Evolutionary conservation across 2,797 vertebrate species (phyloP).

Genomic region (Morus bassanus): DNA sequence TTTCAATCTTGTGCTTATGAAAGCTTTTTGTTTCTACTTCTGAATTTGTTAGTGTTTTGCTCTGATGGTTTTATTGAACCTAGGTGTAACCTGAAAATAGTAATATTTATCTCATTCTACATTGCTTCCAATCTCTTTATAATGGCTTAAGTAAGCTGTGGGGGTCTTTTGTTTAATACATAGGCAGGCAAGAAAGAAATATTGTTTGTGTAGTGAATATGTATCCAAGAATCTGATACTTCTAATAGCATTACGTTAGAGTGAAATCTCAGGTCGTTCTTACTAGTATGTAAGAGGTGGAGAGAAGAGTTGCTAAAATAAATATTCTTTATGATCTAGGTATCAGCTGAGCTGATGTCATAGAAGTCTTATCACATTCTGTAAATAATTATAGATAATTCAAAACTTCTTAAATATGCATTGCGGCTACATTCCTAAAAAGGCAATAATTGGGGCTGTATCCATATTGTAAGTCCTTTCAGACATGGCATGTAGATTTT

Average conservation of each 20-base stretch:
- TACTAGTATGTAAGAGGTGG: not conserved
- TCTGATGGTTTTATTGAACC: not conserved
- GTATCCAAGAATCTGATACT: not conserved
- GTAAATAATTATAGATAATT: not conserved
- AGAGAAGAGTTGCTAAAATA: not conserved
- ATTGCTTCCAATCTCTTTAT: not conserved
- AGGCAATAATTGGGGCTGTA: not conserved
- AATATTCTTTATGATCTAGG: not conserved
- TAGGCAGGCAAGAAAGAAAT: not conserved
- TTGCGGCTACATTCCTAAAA: no score
- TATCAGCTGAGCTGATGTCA: not conserved
- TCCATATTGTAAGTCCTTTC: not conserved
- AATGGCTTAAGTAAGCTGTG: not conserved
- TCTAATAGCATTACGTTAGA: not conserved
- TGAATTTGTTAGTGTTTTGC: not conserved
- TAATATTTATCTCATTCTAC: not conserved
- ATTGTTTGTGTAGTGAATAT: not conserved
- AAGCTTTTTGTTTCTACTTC: not conserved
- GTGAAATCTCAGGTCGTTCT: not conserved
- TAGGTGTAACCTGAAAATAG: not conserved
- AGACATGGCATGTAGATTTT: not conserved
- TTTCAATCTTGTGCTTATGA: not conserved
- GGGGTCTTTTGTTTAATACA: not conserved
- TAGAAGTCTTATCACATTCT: not conserved
- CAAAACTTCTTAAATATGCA: not conserved